Base-by-base conservation (phyloP, 2,113 vertebrate species). In the Melanotaenia duboulayi region DNA sequence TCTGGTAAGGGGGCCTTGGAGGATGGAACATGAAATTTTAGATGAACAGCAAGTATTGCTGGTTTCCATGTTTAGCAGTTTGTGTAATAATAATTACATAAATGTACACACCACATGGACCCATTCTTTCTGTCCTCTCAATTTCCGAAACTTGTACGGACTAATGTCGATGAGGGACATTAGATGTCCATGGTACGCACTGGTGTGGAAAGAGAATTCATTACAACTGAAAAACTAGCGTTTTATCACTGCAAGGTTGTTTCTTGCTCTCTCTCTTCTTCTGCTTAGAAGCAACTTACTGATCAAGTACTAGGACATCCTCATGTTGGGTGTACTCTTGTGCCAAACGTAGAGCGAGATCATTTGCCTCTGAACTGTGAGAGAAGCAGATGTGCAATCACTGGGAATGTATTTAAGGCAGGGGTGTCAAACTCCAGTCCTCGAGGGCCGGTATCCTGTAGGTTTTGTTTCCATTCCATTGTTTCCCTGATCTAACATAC, bases 151-250 rank as follows among this genome's bases (percentile, higher is more conserved):
- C 92, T 99, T 99, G 94, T 99, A 99, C 50, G 97, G 97, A 84
- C 97, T 99, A 91, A 99, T 98, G 93, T 99, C 96, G 50, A 96
- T 97, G 92, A 99, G 93, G 70, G 96, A 97, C 91, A 91, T 96
- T 80, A 98, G 94, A 90, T 99, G 95, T 60, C 97, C 97, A 0
- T 99, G 97, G 89, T 99, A 99, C 51, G 96, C 97, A 81, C 97
- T 97, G 62, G 65, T 89, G 85, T 91, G 66, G 61, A 68, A 81
- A 65, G 28, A 89, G 63, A 83, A 55, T 25, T 77, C 0, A 32
- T 70, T 71, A 58, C 73, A 74, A 75, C 46, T 20, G 22, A 74
- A 50, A 56, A 54, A 14, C 17, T 65, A 1, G 63, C 61, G 37
- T 71, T 28, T 11, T 23, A 42, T 57, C 32, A 46, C 7, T 6